These are phyloP conservation scores for Festucalex cinctus DNA, from an alignment of 2,113 vertebrate species.

Conservation along the genomic window DNA sequence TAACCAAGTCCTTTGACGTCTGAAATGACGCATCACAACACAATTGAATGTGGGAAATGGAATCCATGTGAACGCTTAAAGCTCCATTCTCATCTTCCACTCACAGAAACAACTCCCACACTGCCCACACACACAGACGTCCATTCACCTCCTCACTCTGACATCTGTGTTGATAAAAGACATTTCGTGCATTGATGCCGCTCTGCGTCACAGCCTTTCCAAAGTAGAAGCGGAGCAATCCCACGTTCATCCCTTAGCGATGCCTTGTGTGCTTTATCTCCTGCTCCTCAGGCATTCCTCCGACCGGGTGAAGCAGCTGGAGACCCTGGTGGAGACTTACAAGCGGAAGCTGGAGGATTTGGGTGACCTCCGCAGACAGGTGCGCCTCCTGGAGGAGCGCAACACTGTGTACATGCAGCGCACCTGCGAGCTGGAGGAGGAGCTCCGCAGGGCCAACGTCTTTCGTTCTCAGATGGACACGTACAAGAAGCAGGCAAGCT, in stretches of 20 bases:
- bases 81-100: constrained; percentile 40
- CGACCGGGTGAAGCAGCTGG: constrained; percentile 81
- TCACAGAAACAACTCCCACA: constrained; percentile 39
- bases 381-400: constrained; percentile 86
- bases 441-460: constrained; percentile 77
- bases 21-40: background rate
- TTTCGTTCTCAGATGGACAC: constrained; percentile 80
- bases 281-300: constrained; percentile 79
- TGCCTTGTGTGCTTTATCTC: background rate
- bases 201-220: constrained; percentile 33
- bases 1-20: background rate
- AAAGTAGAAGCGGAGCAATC: constrained; percentile 1
- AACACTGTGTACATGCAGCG: constrained; percentile 86
- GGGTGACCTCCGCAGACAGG: constrained; percentile 84
- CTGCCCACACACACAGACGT: constrained; percentile 50
- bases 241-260: background rate
- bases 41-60: background rate
- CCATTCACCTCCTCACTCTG: constrained; percentile 49
- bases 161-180: constrained; percentile 49
- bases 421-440: constrained; percentile 88
- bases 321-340: constrained; percentile 82
- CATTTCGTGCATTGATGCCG: constrained; percentile 34
- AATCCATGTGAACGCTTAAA: constrained; percentile 12
- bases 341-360: constrained; percentile 86
- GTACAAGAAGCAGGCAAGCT: constrained; percentile 79